Evolutionary conservation across 2,113 vertebrate species (phyloP).

Genomic region (Otocyon megalotis): DNA sequence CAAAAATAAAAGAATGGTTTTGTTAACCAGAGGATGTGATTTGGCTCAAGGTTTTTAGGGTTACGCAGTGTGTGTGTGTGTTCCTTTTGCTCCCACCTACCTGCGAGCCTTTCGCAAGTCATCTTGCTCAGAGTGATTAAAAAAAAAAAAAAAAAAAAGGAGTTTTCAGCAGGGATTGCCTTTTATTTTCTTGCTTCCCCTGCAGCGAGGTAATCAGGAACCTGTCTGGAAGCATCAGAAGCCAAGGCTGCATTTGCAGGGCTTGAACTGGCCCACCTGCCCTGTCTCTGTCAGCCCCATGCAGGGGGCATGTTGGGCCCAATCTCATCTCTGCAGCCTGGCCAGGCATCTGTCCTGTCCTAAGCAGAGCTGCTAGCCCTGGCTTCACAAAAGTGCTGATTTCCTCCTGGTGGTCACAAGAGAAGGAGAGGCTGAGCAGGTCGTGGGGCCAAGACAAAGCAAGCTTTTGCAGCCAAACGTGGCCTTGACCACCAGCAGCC

Average conservation of each 20-base stretch:
- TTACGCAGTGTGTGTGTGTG: not conserved
- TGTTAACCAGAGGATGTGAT: not conserved
- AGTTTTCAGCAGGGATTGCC: constrained; percentile 45
- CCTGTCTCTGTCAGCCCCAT: constrained; percentile 7
- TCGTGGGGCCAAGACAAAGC: not conserved
- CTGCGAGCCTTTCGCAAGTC: not conserved
- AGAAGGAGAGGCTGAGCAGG: constrained; percentile 34
- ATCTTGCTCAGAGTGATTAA: not conserved
- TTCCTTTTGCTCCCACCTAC: not conserved
- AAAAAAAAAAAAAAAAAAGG: not conserved
- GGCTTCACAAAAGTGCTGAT: constrained; percentile 65
- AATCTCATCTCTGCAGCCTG: constrained; percentile 9
- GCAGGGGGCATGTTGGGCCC: constrained; percentile 2
- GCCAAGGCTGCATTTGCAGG: constrained; percentile 39
- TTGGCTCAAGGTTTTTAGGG: not conserved
- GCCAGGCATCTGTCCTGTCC: constrained; percentile 63
- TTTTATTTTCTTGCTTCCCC: constrained; percentile 53
- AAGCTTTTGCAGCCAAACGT: not conserved
- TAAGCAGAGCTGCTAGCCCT: constrained; percentile 53
- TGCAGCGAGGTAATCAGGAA: constrained; percentile 72
- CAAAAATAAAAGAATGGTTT: constrained; percentile 34
- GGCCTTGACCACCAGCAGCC: constrained; percentile 70
- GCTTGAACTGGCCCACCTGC: not conserved
- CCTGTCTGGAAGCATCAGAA: constrained; percentile 50
- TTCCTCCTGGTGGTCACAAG: constrained; percentile 60